Percentiles rank a stretch among this genome's conserved stretches.
These are phyloP conservation scores for Pteronotus mesoamericanus DNA, from an alignment of 2,797 vertebrate genomes.

Conservation along the genomic window DNA sequence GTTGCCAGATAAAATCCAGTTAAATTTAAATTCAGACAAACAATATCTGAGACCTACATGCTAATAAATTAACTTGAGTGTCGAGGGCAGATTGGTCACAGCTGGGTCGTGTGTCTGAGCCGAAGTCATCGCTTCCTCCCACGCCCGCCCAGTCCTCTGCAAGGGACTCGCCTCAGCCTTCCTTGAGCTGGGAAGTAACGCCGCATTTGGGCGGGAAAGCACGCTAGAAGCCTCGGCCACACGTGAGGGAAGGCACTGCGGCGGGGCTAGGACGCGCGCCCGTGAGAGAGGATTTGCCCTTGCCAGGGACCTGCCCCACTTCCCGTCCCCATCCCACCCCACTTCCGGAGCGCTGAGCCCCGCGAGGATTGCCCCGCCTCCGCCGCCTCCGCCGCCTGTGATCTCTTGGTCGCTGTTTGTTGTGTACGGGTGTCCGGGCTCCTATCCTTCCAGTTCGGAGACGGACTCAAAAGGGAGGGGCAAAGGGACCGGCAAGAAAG, in stretches of 20 bases:
- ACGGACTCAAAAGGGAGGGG: neutral
- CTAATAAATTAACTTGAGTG: too few relatives aligned
- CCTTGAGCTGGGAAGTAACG: fast-evolving
- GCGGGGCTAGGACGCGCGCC: fast-evolving
- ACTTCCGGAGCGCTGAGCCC: fast-evolving
- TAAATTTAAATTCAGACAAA: neutral
- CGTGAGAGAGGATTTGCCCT: fast-evolving
- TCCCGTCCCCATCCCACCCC: fast-evolving
- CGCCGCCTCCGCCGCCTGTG: neutral
- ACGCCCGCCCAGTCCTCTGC: fast-evolving
- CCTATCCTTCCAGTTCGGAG: fast-evolving
- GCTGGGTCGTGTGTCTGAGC: too few relatives aligned
- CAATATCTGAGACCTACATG: neutral
- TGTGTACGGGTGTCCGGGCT: neutral
- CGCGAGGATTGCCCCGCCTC: neutral
- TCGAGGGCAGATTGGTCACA: neutral
- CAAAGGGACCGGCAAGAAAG: neutral
- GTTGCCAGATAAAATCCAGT: neutral
- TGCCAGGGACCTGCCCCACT: fast-evolving
- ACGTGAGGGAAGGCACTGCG: neutral
- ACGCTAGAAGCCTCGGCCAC: fast-evolving
- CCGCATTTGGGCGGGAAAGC: neutral
- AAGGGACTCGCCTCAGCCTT: neutral
- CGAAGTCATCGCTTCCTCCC: fast-evolving
- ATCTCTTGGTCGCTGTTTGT: neutral